Conservation (phyloP, 2,888 invertebrate species). For the Spisula subtruncata region DNA sequence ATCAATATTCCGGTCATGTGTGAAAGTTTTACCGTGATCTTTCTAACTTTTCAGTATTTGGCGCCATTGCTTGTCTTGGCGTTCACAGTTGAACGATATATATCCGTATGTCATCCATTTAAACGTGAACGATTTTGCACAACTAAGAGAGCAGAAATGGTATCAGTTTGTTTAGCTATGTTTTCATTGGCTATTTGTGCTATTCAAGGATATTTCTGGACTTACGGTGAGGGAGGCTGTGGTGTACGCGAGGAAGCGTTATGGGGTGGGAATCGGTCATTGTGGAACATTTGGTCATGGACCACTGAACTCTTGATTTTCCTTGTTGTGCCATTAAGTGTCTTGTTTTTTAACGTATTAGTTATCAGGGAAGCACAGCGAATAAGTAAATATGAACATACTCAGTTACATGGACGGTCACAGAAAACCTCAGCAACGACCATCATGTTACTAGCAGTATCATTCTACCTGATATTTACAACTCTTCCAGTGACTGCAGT, state of each 20-base stretch:
- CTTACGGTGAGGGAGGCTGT: slow-evolving; percentile 78
- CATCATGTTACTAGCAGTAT: slow-evolving; percentile 86
- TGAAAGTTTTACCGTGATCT: slow-evolving; percentile 85
- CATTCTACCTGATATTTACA: slow-evolving; percentile 86
- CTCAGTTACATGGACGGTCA: slow-evolving; percentile 71
- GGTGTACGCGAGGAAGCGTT: slow-evolving; percentile 75
- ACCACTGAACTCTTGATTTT: slow-evolving; percentile 86
- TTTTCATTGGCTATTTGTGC: slow-evolving; percentile 81
- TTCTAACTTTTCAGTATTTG: slow-evolving; percentile 85
- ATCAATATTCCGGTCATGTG: slow-evolving; percentile 84
- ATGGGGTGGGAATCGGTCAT: slow-evolving; percentile 75
- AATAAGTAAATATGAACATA: slow-evolving; percentile 78
- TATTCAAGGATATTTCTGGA: slow-evolving; percentile 86
- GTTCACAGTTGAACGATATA: slow-evolving; percentile 87
- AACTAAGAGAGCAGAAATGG: slow-evolving; percentile 82
- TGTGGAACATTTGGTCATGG: slow-evolving; percentile 86
- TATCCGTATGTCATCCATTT: slow-evolving; percentile 87
- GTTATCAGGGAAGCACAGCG: slow-evolving; percentile 86
- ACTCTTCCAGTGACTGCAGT: slow-evolving; percentile 86
- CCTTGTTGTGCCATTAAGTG: slow-evolving; percentile 84
- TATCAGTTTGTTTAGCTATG: slow-evolving; percentile 79
- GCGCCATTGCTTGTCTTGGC: slow-evolving; percentile 86
- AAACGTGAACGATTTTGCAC: slow-evolving; percentile 85
- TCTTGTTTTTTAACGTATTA: slow-evolving; percentile 86
- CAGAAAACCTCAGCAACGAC: slow-evolving; percentile 85